Percentiles rank a stretch among this genome's conserved stretches.
Conservation (phyloP, 2,888 invertebrate genomes). For the Alloplasta piceator region DNA sequence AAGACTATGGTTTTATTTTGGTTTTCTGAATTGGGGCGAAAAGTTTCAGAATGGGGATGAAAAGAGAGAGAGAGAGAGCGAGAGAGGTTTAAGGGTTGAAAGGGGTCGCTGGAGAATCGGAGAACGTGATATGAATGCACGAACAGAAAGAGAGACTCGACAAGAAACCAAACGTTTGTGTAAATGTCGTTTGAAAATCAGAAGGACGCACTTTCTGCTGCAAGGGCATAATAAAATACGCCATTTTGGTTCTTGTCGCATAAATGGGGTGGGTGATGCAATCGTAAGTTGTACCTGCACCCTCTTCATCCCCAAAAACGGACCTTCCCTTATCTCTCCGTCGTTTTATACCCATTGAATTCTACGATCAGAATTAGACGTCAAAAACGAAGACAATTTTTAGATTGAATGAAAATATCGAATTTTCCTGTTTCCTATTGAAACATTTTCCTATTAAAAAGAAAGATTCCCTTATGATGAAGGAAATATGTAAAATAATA, state of each 20-base stretch:
- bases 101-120: not conserved
- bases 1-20: not conserved
- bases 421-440: too few species aligned
- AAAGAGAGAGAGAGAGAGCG: slow-evolving; percentile 9
- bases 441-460: too few species aligned
- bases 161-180: slow-evolving; percentile 3
- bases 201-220: not conserved
- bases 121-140: slow-evolving; percentile 58
- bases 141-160: slow-evolving; percentile 40
- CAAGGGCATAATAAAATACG: not conserved
- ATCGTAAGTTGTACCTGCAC: slow-evolving; percentile 15
- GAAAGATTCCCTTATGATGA: not conserved
- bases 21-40: not conserved
- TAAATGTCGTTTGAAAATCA: not conserved
- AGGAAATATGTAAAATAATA: not conserved
- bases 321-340: slow-evolving; percentile 37
- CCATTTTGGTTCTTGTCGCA: not conserved
- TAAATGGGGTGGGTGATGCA: slow-evolving; percentile 26
- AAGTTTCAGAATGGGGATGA: not conserved
- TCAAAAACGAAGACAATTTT: not conserved
- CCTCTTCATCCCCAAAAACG: slow-evolving; percentile 11
- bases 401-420: not conserved
- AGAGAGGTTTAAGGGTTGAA: not conserved
- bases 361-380: slow-evolving; percentile 31
- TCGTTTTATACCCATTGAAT: not conserved